Percentiles rank a stretch among this genome's conserved stretches.
Evolutionary conservation across 2,113 vertebrate genomes (phyloP).

Genomic region (Piprites chloris): DNA sequence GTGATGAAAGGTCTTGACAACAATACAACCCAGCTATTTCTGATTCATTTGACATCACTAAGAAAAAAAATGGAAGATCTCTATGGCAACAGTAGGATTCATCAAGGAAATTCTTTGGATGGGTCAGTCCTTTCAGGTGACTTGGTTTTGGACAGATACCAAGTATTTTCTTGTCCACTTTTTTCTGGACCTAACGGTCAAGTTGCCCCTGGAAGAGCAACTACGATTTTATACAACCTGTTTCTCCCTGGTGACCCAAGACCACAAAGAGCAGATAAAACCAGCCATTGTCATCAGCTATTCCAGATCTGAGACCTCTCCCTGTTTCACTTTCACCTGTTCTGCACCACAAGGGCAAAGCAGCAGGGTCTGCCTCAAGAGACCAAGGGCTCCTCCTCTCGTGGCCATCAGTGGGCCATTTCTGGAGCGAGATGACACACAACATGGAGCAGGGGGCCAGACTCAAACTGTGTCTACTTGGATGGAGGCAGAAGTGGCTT

Average conservation of each 20-base stretch:
- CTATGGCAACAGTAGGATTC: conserved; percentile 12
- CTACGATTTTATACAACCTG: not conserved
- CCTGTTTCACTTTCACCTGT: rapidly evolving
- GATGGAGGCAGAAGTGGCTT: not conserved
- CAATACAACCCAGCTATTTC: not conserved
- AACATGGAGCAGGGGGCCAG: not conserved
- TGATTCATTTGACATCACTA: not conserved
- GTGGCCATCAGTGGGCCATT: not conserved
- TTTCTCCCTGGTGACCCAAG: not conserved
- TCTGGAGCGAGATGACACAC: not conserved
- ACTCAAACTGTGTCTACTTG: not conserved
- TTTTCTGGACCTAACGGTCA: not conserved
- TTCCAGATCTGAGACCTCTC: not conserved
- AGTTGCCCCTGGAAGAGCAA: not conserved
- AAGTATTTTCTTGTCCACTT: not conserved
- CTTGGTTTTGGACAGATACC: not conserved
- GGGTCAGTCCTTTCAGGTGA: not conserved
- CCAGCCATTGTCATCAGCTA: not conserved
- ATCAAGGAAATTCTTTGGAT: not conserved
- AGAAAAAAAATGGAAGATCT: not conserved
- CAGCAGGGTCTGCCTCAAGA: not conserved
- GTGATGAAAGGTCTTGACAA: not conserved
- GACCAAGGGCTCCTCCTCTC: not conserved
- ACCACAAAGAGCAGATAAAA: not conserved
- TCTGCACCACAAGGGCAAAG: not conserved